Evolutionary conservation across 2,797 vertebrate genomes (phyloP).

Genomic region (Diglossa cyanea): DNA sequence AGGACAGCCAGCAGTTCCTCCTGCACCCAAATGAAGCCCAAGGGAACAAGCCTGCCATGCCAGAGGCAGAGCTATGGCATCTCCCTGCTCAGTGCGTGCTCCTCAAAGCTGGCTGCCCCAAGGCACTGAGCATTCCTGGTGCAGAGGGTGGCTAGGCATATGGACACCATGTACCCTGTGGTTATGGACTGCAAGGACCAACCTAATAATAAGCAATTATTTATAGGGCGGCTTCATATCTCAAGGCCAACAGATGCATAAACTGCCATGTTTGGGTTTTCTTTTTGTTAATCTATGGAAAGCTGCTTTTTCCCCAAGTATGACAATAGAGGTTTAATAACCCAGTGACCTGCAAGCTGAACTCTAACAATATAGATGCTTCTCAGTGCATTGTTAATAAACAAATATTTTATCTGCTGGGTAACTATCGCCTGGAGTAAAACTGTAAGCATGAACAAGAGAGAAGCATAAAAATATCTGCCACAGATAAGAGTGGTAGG

Average conservation of each 20-base stretch:
- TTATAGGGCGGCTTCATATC: slow-evolving; percentile 34
- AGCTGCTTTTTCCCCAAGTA: background rate
- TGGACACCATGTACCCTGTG: accelerated
- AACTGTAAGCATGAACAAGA: background rate
- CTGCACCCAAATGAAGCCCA: background rate
- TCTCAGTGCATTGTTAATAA: background rate
- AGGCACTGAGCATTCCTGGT: background rate
- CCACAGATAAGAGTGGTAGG: background rate
- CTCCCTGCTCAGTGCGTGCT: background rate
- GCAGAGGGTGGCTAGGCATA: background rate
- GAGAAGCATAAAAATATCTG: slow-evolving; percentile 1
- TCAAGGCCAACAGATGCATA: background rate
- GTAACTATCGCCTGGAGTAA: background rate
- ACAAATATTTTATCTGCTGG: slow-evolving; percentile 11
- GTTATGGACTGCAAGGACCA: background rate
- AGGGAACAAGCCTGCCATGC: background rate
- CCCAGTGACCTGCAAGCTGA: background rate
- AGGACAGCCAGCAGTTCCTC: background rate
- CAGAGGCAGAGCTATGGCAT: background rate
- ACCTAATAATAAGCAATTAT: slow-evolving; percentile 53
- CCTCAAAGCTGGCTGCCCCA: accelerated
- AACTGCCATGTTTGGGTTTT: background rate
- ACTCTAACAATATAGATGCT: background rate
- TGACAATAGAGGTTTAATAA: background rate
- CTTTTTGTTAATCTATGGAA: slow-evolving; percentile 24